Conservation (phyloP, 2,113 vertebrate genomes). For the Pseudorectes ferrugineus region DNA sequence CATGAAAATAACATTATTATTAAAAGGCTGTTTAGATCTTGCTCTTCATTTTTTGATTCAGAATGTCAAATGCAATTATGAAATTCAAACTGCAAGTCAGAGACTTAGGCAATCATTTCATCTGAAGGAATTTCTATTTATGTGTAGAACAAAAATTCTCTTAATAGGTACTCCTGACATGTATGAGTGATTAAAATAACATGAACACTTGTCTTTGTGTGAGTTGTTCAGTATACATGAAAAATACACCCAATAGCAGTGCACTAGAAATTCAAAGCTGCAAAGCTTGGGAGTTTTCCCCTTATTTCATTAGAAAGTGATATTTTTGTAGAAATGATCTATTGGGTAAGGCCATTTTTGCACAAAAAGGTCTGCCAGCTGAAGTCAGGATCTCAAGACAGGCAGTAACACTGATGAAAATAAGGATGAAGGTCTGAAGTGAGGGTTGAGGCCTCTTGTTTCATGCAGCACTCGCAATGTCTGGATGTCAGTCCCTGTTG, state of each 20-base stretch:
- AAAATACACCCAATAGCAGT: not conserved
- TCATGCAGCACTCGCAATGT: rapidly evolving
- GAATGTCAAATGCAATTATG: not conserved
- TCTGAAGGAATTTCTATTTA: not conserved
- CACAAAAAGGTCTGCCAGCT: not conserved
- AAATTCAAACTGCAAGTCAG: not conserved
- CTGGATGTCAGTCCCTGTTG: not conserved
- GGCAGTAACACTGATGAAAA: not conserved
- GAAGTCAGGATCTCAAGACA: not conserved
- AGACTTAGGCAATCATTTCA: not conserved
- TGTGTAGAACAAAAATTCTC: not conserved
- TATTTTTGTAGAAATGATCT: not conserved
- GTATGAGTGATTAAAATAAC: not conserved
- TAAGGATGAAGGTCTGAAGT: not conserved
- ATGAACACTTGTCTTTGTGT: not conserved
- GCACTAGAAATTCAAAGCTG: not conserved
- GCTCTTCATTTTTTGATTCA: not conserved
- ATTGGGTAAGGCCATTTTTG: not conserved
- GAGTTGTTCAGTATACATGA: not conserved
- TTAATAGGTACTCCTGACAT: not conserved
- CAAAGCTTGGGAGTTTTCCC: not conserved
- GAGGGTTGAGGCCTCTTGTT: not conserved
- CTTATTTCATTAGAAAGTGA: not conserved
- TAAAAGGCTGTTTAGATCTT: not conserved
- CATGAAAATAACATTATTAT: not conserved